Percentiles rank a stretch among this genome's conserved stretches.
These are phyloP conservation scores for Oriolus oriolus DNA, from an alignment of 2,113 vertebrate species.

Conservation along the genomic window DNA sequence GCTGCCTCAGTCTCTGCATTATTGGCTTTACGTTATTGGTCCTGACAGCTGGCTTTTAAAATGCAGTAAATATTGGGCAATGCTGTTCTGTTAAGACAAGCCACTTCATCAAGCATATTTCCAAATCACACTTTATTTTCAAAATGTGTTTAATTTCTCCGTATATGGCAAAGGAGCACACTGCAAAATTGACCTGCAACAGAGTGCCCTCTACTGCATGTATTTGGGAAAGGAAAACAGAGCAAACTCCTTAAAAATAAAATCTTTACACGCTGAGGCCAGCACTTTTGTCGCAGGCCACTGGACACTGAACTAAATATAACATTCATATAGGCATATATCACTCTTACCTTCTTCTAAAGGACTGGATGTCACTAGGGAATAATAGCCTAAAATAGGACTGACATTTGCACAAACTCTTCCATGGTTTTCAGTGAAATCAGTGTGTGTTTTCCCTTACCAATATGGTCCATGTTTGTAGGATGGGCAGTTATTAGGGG, in stretches of 20 bases:
- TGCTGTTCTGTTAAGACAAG: background rate
- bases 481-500: background rate
- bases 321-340: background rate
- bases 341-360: background rate
- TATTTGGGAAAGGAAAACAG: slow-evolving; percentile 37
- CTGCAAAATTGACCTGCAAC: slow-evolving; percentile 59
- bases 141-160: slow-evolving; percentile 27
- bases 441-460: background rate
- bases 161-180: background rate
- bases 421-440: background rate
- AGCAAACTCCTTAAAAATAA: background rate
- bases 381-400: background rate
- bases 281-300: background rate
- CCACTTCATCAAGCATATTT: slow-evolving; percentile 46
- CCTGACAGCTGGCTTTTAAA: slow-evolving; percentile 57
- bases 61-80: slow-evolving; percentile 29
- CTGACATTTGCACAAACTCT: background rate
- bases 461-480: background rate
- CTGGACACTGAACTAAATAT: background rate
- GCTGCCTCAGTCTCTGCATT: background rate
- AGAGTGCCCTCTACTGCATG: slow-evolving; percentile 72
- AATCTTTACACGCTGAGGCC: background rate
- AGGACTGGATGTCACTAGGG: background rate
- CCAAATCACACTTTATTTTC: slow-evolving; percentile 13
- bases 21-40: background rate